phyloP scores from a whole-genome alignment of 2,113 vertebrate species.

The Reinhardtius hippoglossoides region DNA sequence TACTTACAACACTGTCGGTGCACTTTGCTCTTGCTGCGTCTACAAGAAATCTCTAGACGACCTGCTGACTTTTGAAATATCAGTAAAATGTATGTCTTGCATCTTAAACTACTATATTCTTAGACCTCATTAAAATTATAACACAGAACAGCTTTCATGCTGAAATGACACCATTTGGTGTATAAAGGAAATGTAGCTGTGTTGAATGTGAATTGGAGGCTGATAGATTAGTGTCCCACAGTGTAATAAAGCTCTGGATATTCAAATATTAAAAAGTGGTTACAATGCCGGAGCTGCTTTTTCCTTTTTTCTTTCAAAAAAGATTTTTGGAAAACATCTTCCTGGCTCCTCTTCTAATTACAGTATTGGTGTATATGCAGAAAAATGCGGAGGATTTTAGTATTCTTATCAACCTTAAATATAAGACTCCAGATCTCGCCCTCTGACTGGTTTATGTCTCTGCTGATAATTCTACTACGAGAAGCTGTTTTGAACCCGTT shows the following conservation, averaged over 20 bases:
- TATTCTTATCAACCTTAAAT: slow-evolving; percentile 18
- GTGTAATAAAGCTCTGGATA: background rate
- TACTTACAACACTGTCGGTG: background rate
- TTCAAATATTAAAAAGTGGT: background rate
- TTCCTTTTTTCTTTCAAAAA: background rate
- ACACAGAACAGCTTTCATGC: background rate
- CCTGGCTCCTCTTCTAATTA: slow-evolving; percentile 21
- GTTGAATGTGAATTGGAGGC: background rate
- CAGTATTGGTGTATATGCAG: background rate
- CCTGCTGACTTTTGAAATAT: too few relatives aligned
- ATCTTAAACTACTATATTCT: background rate
- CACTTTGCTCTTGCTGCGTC: background rate
- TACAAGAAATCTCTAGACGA: background rate
- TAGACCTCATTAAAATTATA: background rate
- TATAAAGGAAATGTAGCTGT: background rate
- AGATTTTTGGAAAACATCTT: background rate
- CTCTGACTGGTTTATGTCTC: slow-evolving; percentile 42
- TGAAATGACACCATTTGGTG: background rate
- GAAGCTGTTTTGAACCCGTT: slow-evolving; percentile 18
- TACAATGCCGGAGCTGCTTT: too few relatives aligned
- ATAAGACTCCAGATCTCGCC: slow-evolving; percentile 34
- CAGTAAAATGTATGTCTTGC: background rate
- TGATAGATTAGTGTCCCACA: background rate
- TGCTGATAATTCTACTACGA: slow-evolving; percentile 24
- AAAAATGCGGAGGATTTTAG: slow-evolving; percentile 4